Conservation (phyloP, 1,140 invertebrate genomes). For the Macrobrachium nipponense region DNA sequence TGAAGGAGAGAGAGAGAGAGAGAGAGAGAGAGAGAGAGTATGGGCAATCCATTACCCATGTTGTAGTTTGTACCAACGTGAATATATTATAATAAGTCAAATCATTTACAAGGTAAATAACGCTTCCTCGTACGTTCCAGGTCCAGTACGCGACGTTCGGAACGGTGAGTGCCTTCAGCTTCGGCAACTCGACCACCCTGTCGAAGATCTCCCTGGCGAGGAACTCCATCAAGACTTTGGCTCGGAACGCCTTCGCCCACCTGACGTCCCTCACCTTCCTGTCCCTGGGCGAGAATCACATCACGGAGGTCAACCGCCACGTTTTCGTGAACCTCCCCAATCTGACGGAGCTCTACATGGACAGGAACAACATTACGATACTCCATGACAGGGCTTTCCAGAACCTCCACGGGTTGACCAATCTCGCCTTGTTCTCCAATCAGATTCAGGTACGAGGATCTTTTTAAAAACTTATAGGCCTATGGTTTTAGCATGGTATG, state of each 20-base stretch:
- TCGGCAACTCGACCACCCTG: slow-evolving; percentile 78
- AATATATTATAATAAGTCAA: no score
- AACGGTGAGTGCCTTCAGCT: slow-evolving; percentile 76
- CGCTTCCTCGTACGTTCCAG: slow-evolving; percentile 63
- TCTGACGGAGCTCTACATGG: slow-evolving; percentile 76
- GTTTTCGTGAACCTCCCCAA: slow-evolving; percentile 78
- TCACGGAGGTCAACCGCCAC: slow-evolving; percentile 77
- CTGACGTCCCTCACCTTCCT: slow-evolving; percentile 77
- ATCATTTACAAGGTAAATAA: no score
- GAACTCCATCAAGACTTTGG: slow-evolving; percentile 38
- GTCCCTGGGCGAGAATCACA: slow-evolving; percentile 79
- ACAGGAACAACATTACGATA: slow-evolving; percentile 78
- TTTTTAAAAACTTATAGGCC: no score
- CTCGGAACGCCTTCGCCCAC: slow-evolving; percentile 74
- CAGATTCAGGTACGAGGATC: slow-evolving; percentile 74
- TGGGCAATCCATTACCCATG: no score
- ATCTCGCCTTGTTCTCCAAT: slow-evolving; percentile 79
- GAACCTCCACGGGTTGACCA: slow-evolving; percentile 75
- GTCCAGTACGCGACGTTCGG: slow-evolving; percentile 80
- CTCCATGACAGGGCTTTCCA: slow-evolving; percentile 80
- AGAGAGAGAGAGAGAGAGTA: no score
- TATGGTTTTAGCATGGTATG: no score
- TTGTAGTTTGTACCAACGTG: no score
- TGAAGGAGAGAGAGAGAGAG: no score
- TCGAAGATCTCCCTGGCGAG: slow-evolving; percentile 69